Percentiles rank a stretch among this genome's conserved stretches.
phyloP scores from a whole-genome alignment of 2,113 vertebrate species.

The Pelvicachromis taeniatus region DNA sequence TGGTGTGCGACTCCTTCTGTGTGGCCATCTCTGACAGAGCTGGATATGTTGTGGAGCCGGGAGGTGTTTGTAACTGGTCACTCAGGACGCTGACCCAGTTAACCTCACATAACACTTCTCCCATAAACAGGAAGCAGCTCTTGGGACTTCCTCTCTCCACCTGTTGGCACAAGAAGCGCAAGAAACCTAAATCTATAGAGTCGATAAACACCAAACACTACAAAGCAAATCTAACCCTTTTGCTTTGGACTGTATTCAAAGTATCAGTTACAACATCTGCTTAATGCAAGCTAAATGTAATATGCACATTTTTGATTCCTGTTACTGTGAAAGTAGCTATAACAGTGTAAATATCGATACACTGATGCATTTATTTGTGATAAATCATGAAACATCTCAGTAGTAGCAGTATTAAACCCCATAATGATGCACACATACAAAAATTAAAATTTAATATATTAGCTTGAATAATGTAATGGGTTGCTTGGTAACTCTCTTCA shows the following conservation, averaged over 20 bases:
- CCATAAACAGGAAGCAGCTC: slow-evolving; percentile 94
- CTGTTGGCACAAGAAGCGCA: slow-evolving; percentile 55
- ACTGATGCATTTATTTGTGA: background rate
- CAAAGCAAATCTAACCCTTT: background rate
- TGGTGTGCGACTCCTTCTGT: slow-evolving; percentile 65
- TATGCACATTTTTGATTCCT: background rate
- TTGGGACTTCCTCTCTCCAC: slow-evolving; percentile 96
- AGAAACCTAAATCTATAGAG: background rate
- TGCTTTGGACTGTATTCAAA: background rate
- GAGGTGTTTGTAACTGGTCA: slow-evolving; percentile 79
- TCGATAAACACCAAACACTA: background rate
- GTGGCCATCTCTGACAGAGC: background rate
- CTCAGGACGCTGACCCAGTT: slow-evolving; percentile 94
- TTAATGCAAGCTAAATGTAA: background rate
- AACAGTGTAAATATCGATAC: background rate
- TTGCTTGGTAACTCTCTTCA: background rate
- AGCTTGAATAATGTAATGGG: background rate
- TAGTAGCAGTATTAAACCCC: background rate
- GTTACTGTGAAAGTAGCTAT: background rate
- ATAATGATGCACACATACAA: background rate
- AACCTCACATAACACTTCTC: slow-evolving; percentile 87
- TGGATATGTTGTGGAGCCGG: slow-evolving; percentile 65
- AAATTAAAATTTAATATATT: background rate
- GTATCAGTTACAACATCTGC: background rate
- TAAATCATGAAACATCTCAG: background rate